Percentiles rank a stretch among this genome's conserved stretches.
Evolutionary conservation across 2,888 invertebrate genomes (phyloP).

Genomic region (Pyrrhia umbra): DNA sequence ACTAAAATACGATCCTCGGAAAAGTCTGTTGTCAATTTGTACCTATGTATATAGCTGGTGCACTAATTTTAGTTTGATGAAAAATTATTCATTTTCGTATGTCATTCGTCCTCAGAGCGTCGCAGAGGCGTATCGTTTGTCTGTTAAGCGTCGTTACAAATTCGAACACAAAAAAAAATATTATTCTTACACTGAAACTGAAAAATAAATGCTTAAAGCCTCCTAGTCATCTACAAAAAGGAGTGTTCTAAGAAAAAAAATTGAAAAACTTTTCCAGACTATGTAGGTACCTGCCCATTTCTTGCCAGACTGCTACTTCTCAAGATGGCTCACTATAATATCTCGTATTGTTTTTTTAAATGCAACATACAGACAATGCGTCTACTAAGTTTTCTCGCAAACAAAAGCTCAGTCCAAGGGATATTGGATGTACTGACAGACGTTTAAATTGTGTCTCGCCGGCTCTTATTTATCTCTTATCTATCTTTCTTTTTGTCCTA

Average conservation of each 20-base stretch:
- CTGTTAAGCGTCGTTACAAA: too few relatives aligned
- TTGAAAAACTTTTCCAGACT: neutral
- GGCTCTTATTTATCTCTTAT: too few relatives aligned
- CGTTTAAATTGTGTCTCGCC: slow-evolving; percentile 19
- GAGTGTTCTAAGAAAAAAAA: neutral
- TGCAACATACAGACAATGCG: slow-evolving; percentile 37
- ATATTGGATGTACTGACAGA: slow-evolving; percentile 43
- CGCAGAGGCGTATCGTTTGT: too few relatives aligned
- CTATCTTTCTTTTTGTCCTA: slow-evolving; percentile 2
- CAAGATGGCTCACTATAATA: slow-evolving; percentile 1
- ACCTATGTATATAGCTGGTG: neutral
- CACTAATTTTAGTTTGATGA: neutral
- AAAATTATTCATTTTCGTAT: too few relatives aligned
- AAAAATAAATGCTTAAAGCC: too few relatives aligned
- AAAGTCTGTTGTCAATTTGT: slow-evolving; percentile 5
- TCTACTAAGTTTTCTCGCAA: slow-evolving; percentile 43
- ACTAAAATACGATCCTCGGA: slow-evolving; percentile 23
- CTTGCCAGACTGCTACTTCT: slow-evolving; percentile 3
- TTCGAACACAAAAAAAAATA: too few relatives aligned
- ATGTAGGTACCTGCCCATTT: neutral
- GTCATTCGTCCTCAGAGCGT: too few relatives aligned
- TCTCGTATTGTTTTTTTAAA: slow-evolving; percentile 27
- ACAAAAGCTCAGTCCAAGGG: slow-evolving; percentile 28
- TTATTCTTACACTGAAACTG: too few relatives aligned
- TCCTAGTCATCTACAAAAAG: too few relatives aligned